Evolutionary conservation across 2,797 vertebrate genomes (phyloP), one percentile per base, ranked within the genome.

Genomic region (Pseudomugil tenellus): DNA sequence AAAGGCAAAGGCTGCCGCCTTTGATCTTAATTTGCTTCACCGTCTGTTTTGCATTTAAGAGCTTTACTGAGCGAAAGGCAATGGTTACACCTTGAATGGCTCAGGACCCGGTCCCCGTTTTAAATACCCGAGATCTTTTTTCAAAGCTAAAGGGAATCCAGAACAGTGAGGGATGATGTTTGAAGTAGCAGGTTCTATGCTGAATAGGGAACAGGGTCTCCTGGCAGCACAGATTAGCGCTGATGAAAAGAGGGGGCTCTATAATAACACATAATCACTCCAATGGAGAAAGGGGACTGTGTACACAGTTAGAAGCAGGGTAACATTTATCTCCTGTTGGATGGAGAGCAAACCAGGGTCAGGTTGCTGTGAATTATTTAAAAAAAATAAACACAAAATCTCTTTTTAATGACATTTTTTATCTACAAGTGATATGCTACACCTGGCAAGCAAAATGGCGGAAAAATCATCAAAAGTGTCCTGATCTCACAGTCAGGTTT

Each of bases 11-110:
- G 76, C 84, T 62, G 79, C 85, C 73, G 80, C 84, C 93, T 95
- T 95, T 95, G 93, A 95, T 95, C 94, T 94, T 90, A 81, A 90
- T 91, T 92, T 90, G 87, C 89, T 81, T 76, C 83, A 76, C 82
- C 83, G 92, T 93, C 94, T 95, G 94, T 89, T 95, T 93, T 92
- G 91, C 83, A 90, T 95, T 94, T 94, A 84, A 87, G 89, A 89
- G 92, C 90, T 86, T 89, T 82, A 90, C 91, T 89, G 91, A 94
- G 90, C 87, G 63, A 67, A 70, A 90, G 91, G 90, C 90, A 92
- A 89, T 88, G 91, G 91, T 93, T 92, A 91, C 90, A 92, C 90
- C 89, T 91, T 92, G 89, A 93, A 91, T 84, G 89, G 86, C 71
- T 83, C 86, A 56, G 76, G 87, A 88, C 87, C 85, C 67, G 35